phyloP scores from a whole-genome alignment of 2,113 vertebrate species.

The Heterotilapia buettikoferi region DNA sequence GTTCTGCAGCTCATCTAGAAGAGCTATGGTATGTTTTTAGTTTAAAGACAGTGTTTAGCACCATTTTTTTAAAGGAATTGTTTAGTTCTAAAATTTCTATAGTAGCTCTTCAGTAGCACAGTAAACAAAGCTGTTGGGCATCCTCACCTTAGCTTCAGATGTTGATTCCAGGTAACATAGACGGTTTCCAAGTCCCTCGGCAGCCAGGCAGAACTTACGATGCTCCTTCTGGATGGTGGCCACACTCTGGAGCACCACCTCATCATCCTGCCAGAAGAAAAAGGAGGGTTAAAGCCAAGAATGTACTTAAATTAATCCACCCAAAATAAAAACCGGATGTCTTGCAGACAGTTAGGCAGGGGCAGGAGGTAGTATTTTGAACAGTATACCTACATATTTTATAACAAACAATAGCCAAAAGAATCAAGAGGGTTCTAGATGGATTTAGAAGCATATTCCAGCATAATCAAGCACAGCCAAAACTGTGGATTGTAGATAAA shows the following conservation, averaged over 20 bases:
- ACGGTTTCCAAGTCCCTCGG: constrained; percentile 92
- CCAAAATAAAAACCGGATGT: not conserved
- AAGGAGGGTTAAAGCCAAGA: not conserved
- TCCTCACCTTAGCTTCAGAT: constrained; percentile 94
- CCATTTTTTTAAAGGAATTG: not conserved
- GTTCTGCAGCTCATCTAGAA: not conserved
- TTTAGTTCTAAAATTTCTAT: not conserved
- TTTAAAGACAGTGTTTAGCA: not conserved
- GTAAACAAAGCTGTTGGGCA: not conserved
- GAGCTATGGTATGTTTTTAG: not conserved
- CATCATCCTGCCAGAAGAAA: constrained; percentile 83
- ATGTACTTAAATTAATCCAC: not conserved
- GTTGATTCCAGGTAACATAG: constrained; percentile 93
- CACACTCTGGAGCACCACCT: constrained; percentile 94
- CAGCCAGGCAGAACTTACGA: constrained; percentile 92
- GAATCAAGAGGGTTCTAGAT: not conserved
- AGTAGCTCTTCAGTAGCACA: not conserved
- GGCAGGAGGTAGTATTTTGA: not conserved
- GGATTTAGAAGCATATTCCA: not conserved
- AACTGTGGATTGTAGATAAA: not conserved
- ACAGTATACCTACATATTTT: not conserved
- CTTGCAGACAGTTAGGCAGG: not conserved
- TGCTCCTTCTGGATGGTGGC: constrained; percentile 90
- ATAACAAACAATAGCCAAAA: not conserved
- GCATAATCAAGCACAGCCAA: not conserved